phyloP scores from a whole-genome alignment of 2,888 invertebrate species.

The Ornithoptera alexandrae region DNA sequence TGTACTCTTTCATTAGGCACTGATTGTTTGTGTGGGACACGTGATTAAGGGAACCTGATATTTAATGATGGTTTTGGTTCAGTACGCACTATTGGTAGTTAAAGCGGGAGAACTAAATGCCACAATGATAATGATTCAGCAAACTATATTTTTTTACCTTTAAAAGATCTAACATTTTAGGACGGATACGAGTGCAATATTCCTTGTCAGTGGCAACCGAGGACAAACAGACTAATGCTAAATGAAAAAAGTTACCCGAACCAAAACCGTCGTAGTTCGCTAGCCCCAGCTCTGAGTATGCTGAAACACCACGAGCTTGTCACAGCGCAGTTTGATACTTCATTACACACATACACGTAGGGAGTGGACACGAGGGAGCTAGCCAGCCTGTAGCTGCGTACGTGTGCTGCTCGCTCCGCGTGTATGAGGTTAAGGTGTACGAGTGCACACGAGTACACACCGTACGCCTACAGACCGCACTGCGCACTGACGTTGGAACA shows the following conservation, averaged over 20 bases:
- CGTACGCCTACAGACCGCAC: constrained; percentile 4
- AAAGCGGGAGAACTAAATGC: no score
- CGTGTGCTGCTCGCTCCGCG: constrained; percentile 10
- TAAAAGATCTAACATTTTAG: no score
- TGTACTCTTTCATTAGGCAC: constrained; percentile 60
- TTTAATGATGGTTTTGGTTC: constrained; percentile 26
- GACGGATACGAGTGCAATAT: no score
- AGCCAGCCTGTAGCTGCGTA: not conserved
- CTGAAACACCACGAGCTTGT: constrained; percentile 23
- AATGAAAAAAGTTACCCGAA: not conserved
- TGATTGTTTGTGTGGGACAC: constrained; percentile 52
- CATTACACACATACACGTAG: not conserved
- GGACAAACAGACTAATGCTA: no score
- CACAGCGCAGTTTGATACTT: constrained; percentile 1
- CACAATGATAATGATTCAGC: no score
- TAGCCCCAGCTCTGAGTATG: constrained; percentile 1
- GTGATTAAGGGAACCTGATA: constrained; percentile 50
- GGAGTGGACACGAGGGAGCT: constrained; percentile 1
- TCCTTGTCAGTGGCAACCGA: no score
- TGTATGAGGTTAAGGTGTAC: not conserved
- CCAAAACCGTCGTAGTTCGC: constrained; percentile 16
- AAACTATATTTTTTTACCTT: no score
- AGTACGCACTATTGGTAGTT: not conserved
- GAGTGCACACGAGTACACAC: no score
- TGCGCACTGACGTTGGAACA: constrained; percentile 4